Evolutionary conservation across 2,888 invertebrate species (phyloP), one percentile per base, ranked within the genome.

Genomic region (Didymodactylos carnosus): DNA sequence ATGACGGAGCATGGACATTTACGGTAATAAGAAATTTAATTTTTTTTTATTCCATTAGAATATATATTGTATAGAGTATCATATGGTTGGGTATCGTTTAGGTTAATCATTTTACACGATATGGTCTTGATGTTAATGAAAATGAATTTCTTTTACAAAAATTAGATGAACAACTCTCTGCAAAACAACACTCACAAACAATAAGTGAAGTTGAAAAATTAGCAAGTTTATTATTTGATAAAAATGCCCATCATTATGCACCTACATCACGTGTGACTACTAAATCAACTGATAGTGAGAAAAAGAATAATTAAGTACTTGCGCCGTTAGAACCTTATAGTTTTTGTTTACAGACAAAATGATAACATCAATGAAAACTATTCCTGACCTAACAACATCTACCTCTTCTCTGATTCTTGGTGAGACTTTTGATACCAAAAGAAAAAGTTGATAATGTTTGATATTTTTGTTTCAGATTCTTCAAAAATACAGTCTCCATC

Each of bases 1-100:
- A 91, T 81, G 93, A 92, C 3, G 97, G 97, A 35, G 92, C 94
- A 73, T 98, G 97, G 95, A 94, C 94, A 72, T 97, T 97, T 84
- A 88, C n/a, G 62, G 62, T 62, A 62, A 35, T 10, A 1, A 19
- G 35, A 62, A 29, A 10, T 4, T n/a, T 8, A 16, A 29, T 62
- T 62, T 7, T 1, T 35, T 19, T 25, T 0, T 29, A 35, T 27
- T 16, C n/a, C 14, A n/a, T 29, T 11, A 29, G 8, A 19, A 35
- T n/a, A 35, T 27, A 7, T 35, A n/a, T 62, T 35, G 1, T 3
- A 19, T 62, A n/a, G n/a, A n/a, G n/a, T n/a, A n/a, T n/a, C n/a
- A n/a, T n/a, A n/a, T n/a, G n/a, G n/a, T n/a, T n/a, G n/a, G n/a
- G n/a, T n/a, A n/a, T n/a, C n/a, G n/a, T 35, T 19, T 35, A 90